Base-by-base conservation (phyloP, 2,797 vertebrate species). In the Hippocampus kuda region DNA sequence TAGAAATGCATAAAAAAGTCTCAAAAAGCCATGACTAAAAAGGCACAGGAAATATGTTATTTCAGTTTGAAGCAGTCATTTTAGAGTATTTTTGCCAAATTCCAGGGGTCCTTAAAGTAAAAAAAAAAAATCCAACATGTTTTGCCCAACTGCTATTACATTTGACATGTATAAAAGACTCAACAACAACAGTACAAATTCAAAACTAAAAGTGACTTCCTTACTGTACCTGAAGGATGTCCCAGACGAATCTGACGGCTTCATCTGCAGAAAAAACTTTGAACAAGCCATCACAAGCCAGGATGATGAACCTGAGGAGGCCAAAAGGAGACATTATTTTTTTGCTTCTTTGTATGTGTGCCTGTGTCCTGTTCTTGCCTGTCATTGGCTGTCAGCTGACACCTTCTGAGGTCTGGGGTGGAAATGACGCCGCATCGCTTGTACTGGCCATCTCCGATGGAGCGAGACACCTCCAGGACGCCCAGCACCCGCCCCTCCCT, bases 261-360 rank as follows among this genome's bases (percentile, higher is more conserved):
- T 98, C 95, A 54, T 98, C 96, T 42, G 95, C 92, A 44, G 93
- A 94, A 68, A 99, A 98, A 6, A 95, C 97, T 86, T 98, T 99
- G 73, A 99, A 99, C 68, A 99, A 90, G 63, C 96, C 96, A 56
- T 98, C 96, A 74, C 96, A 99, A 0, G 96, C 96, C 83, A 99
- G 85, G 74, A 99, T 81, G 81, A 98, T 90, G 81, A 98, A 99
- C 88, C 96, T 98, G 51, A 5, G 70, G 15, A 78, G 24, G 72
- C 3, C n/a, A 9, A 46, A 44, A 12, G 15, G 9, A 2, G 22
- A 13, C 24, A 6, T 48, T 11, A 16, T 3, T 51, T 20, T 26
- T 46, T 18, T 34, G 12, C 26, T 51, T 38, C 11, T 56, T 42
- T 22, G n/a, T 15, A 9, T 46, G 53, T 68, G 10, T 49, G 10